Evolutionary conservation across 2,113 vertebrate genomes (phyloP), one percentile per base, ranked within the genome.

Genomic region (Ornithorhynchus anatinus): DNA sequence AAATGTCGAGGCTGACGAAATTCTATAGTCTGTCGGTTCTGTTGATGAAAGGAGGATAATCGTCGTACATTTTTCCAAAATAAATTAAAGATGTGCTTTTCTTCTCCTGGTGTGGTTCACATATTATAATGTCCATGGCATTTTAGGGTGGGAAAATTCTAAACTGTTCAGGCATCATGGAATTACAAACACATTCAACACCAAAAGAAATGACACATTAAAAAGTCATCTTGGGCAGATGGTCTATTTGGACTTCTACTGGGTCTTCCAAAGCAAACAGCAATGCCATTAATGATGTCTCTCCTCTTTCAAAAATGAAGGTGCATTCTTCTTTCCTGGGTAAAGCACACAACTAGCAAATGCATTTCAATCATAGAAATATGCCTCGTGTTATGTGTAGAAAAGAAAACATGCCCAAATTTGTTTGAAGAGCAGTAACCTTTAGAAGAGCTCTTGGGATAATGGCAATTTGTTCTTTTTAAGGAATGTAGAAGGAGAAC

Each of bases 1-100:
- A 76, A 85, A 79, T 76, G 51, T 68, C 0, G 2, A 10, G 5
- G 23, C 67, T 84, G 50, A 42, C 10, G 17, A 6, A 3, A 10
- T 4, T 15, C 19, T n/a, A 5, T 4, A 32, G 14, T 27, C 13
- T 43, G 33, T 44, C 45, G 44, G 45, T 33, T 47, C 51, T n/a
- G 2, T 23, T 50, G 22, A 14, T 25, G 10, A 50, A 31, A 37
- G 68, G 17, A 29, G 13, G 5, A n/a, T 59, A 61, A 47, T 4
- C 58, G 14, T 6, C 63, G 39, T 48, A 38, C 54, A 9, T 35
- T 36, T 39, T 48, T 48, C 1, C 7, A n/a, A 16, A 59, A 19
- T 33, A 78, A 73, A 12, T 36, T 17, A 35, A 47, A 2, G 20
- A 13, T 9, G 15, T 25, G 10, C 3, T 4, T 37, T 67, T 5